Conservation (phyloP, 92 coral and sea anemone species). For the Siderastrea radians region DNA sequence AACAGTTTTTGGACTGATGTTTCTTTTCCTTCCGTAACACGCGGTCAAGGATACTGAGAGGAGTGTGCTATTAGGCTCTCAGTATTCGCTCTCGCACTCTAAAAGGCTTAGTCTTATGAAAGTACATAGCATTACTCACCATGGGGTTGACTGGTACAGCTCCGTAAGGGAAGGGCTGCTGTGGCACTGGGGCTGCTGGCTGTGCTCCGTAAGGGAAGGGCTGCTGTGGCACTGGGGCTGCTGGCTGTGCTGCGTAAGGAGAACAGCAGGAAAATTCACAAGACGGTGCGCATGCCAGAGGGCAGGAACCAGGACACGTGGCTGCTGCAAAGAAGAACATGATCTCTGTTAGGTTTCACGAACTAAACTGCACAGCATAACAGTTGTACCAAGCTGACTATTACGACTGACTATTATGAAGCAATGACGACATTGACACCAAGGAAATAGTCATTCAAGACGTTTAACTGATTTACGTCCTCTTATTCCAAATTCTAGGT, state of each 20-base stretch:
- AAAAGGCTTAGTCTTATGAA: not conserved
- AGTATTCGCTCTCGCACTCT: not conserved
- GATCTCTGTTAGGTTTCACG: not conserved
- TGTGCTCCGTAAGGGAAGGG: slow-evolving; percentile 48
- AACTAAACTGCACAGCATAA: not conserved
- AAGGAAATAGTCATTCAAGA: no score
- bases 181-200: slow-evolving; percentile 35
- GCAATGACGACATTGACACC: no score
- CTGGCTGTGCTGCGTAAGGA: slow-evolving; percentile 48
- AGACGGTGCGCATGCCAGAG: slow-evolving; percentile 79
- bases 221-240: slow-evolving; percentile 40
- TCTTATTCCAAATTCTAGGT: no score
- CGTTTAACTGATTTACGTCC: no score
- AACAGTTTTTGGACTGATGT: no score
- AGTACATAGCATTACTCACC: not conserved
- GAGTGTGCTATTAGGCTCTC: no score
- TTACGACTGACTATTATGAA: no score
- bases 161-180: slow-evolving; percentile 55
- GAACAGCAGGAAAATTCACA: slow-evolving; percentile 78
- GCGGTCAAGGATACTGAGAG: no score
- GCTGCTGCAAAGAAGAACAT: slow-evolving; percentile 9
- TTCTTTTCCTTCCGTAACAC: no score
- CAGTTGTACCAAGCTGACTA: no score
- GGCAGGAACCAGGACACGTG: slow-evolving; percentile 73
- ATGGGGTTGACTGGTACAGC: slow-evolving; percentile 36